phyloP scores from a whole-genome alignment of 2,888 invertebrate species.

The Schrankia costaestrigalis region DNA sequence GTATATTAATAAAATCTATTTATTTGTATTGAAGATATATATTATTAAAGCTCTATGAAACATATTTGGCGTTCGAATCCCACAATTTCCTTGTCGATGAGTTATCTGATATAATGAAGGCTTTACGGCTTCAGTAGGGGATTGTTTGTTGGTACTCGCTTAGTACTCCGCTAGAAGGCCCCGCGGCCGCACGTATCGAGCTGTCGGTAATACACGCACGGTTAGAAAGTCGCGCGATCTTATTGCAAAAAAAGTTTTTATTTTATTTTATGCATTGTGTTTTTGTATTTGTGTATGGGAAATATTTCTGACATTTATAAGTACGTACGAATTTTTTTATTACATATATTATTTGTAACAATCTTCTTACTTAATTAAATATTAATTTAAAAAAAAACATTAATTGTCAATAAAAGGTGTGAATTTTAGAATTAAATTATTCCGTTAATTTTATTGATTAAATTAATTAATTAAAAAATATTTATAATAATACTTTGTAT shows the following conservation, averaged over 20 bases:
- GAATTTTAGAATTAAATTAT: too few relatives aligned
- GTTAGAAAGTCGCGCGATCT: conserved; percentile 43
- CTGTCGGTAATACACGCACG: conserved; percentile 30
- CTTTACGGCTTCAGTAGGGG: conserved; percentile 15
- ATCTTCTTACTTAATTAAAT: not conserved
- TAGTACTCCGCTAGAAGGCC: conserved; percentile 48
- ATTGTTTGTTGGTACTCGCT: not conserved
- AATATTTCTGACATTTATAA: conserved; percentile 1
- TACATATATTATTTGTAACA: conserved; percentile 9
- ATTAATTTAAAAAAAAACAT: not conserved
- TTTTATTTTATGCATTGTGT: too few relatives aligned
- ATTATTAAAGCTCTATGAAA: too few relatives aligned
- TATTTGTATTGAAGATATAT: too few relatives aligned
- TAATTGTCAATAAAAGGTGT: too few relatives aligned
- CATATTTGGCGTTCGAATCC: too few relatives aligned
- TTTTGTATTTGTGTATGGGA: conserved; percentile 10
- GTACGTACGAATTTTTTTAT: conserved; percentile 4
- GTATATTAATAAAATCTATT: too few relatives aligned
- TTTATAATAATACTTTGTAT: too few relatives aligned
- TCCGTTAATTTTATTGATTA: too few relatives aligned
- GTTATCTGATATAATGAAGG: conserved; percentile 7
- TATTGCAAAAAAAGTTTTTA: conserved; percentile 15
- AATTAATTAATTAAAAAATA: too few relatives aligned
- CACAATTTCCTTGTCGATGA: too few relatives aligned
- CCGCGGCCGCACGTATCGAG: conserved; percentile 40